These are phyloP conservation scores for Crotalus tigris DNA, from an alignment of 2,113 vertebrate genomes.

Conservation along the genomic window DNA sequence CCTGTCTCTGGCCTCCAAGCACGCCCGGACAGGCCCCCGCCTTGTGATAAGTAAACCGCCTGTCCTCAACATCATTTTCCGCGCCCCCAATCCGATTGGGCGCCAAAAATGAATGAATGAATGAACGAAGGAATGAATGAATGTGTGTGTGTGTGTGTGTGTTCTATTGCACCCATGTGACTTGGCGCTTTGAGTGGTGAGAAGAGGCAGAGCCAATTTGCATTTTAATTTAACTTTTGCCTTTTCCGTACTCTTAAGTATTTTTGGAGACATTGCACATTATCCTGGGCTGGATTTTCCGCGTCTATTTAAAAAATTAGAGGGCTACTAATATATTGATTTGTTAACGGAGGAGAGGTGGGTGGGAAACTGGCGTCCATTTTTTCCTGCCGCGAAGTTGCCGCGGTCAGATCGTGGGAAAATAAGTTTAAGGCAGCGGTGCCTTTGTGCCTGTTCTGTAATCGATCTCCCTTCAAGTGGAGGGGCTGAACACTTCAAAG, in stretches of 20 bases:
- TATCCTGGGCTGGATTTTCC: not conserved
- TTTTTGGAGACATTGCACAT: not conserved
- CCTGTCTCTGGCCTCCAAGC: not conserved
- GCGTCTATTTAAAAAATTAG: not conserved
- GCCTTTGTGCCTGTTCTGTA: slow-evolving; percentile 79
- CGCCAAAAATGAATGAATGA: not conserved
- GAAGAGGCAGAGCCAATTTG: not conserved
- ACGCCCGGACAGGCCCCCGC: not conserved
- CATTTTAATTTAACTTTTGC: not conserved
- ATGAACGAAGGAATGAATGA: not conserved
- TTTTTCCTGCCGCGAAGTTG: slow-evolving; percentile 61
- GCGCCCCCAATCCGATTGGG: not conserved
- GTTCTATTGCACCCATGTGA: not conserved
- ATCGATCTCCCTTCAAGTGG: slow-evolving; percentile 81
- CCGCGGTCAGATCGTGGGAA: slow-evolving; percentile 81
- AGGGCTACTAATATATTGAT: slow-evolving; percentile 42
- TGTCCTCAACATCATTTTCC: not conserved
- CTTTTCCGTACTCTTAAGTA: not conserved
- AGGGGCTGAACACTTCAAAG: slow-evolving; percentile 79
- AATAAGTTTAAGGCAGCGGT: slow-evolving; percentile 75
- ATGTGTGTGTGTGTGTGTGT: not conserved
- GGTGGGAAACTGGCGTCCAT: slow-evolving; percentile 38
- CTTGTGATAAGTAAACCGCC: not conserved
- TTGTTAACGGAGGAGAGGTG: not conserved
- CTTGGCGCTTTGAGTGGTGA: accelerated